Percentiles rank a stretch among this genome's conserved stretches.
Conservation (phyloP, 2,797 vertebrate genomes). For the Sparidentex hasta region DNA sequence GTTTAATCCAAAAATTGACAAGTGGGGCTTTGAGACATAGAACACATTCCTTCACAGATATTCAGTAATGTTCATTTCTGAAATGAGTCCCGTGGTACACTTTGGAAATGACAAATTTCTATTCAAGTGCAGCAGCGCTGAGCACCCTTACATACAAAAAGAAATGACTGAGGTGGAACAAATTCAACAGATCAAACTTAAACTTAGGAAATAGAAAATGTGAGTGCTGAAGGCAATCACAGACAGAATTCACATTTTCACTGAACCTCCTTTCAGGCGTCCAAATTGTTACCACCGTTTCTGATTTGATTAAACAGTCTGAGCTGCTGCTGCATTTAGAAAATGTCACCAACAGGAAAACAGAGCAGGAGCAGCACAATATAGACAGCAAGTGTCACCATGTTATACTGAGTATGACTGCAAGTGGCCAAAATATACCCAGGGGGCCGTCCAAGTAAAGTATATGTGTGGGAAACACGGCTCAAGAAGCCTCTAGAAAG, state of each 20-base stretch:
- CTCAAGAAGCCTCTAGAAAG: too few species aligned
- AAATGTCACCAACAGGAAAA: neutral
- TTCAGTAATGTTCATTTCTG: slow-evolving; percentile 29
- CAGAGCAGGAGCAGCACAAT: too few species aligned
- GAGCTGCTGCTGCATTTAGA: neutral
- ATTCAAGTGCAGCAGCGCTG: neutral
- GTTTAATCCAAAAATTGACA: slow-evolving; percentile 27
- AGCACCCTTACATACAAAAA: slow-evolving; percentile 10
- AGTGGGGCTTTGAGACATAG: neutral
- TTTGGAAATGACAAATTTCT: slow-evolving; percentile 38
- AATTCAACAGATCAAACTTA: slow-evolving; percentile 46
- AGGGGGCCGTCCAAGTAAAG: neutral
- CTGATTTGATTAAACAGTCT: slow-evolving; percentile 20
- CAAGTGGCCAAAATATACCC: too few species aligned
- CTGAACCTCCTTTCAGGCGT: neutral
- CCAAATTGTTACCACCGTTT: neutral
- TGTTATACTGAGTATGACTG: too few species aligned
- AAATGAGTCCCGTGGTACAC: slow-evolving; percentile 9
- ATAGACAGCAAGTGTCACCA: too few species aligned
- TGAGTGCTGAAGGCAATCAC: slow-evolving; percentile 42
- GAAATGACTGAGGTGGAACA: slow-evolving; percentile 41
- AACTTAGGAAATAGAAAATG: slow-evolving; percentile 22
- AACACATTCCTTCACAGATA: slow-evolving; percentile 1
- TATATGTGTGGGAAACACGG: neutral
- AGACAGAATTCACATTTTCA: slow-evolving; percentile 6